Percentiles rank a stretch among this genome's conserved stretches.
phyloP scores from a whole-genome alignment of 2,888 invertebrate species.

The Dendrolimus houi region DNA sequence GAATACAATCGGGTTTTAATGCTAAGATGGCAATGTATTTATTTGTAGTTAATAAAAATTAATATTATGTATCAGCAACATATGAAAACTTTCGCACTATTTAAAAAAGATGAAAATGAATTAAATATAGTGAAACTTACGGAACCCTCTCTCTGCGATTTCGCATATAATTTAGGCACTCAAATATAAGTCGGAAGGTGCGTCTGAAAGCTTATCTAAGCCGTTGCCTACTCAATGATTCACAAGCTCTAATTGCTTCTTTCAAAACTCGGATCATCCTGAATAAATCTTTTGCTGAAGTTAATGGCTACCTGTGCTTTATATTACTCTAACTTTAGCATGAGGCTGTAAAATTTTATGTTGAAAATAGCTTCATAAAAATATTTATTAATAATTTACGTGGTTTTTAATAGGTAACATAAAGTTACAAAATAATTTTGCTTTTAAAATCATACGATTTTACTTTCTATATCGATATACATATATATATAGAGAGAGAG shows the following conservation, averaged over 20 bases:
- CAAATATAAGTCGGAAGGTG: slow-evolving; percentile 29
- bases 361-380: not conserved
- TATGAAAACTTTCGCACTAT: too few relatives aligned
- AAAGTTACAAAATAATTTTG: too few relatives aligned
- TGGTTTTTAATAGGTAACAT: too few relatives aligned
- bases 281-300: slow-evolving; percentile 31
- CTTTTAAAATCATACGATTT: not conserved
- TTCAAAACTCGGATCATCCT: slow-evolving; percentile 51
- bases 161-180: slow-evolving; percentile 19
- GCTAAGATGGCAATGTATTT: too few relatives aligned
- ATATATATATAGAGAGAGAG: too few relatives aligned
- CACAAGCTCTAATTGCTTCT: slow-evolving; percentile 55
- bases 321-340: slow-evolving; percentile 3
- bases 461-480: not conserved
- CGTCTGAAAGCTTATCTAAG: slow-evolving; percentile 36
- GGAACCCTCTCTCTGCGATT: not conserved
- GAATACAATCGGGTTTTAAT: too few relatives aligned
- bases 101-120: too few relatives aligned
- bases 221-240: slow-evolving; percentile 49
- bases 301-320: slow-evolving; percentile 21
- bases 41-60: too few relatives aligned
- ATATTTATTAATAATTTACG: too few relatives aligned
- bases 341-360: not conserved
- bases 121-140: too few relatives aligned
- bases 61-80: too few relatives aligned